A percentile compares a stretch with the other conserved stretches of the same genome.
Evolutionary conservation across 2,888 invertebrate species (phyloP).

Genomic region (Watsonalla binaria): DNA sequence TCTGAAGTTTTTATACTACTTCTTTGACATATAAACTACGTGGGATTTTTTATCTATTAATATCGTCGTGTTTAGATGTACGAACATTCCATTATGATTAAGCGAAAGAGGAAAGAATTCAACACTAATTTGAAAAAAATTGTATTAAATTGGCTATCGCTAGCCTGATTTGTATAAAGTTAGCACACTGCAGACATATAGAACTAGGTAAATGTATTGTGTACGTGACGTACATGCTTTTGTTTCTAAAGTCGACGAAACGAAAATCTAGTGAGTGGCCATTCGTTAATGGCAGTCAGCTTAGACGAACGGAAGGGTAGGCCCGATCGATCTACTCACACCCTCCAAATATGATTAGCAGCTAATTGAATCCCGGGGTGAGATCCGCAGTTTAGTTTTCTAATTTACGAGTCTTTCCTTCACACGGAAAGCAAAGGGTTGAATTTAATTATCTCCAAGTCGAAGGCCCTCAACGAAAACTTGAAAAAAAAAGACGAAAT

Average conservation of each 20-base stretch:
- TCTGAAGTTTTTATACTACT: too few species aligned
- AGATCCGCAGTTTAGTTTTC: conserved; percentile 77
- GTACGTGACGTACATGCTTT: too few species aligned
- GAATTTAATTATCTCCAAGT: conserved; percentile 71
- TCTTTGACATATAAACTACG: too few species aligned
- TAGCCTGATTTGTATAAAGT: too few species aligned
- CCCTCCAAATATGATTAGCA: conserved; percentile 78
- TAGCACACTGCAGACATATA: too few species aligned
- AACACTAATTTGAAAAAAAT: too few species aligned
- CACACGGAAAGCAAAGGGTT: conserved; percentile 68
- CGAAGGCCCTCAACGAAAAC: conserved; percentile 50
- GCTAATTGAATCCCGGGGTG: conserved; percentile 76
- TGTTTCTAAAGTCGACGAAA: conserved; percentile 2
- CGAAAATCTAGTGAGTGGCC: conserved; percentile 17
- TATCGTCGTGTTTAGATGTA: too few species aligned
- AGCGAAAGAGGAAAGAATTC: too few species aligned
- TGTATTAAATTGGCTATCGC: too few species aligned
- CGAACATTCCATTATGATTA: too few species aligned
- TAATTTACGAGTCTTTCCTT: conserved; percentile 75
- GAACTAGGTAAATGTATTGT: too few species aligned
- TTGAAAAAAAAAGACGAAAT: conserved; percentile 58
- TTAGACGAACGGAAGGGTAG: conserved; percentile 50
- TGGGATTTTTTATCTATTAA: too few species aligned
- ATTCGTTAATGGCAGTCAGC: conserved; percentile 23
- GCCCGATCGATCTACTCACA: conserved; percentile 67